Percentiles rank a stretch among this genome's conserved stretches.
Conservation (phyloP, 2,888 invertebrate species). For the Aphodius sticticus region DNA sequence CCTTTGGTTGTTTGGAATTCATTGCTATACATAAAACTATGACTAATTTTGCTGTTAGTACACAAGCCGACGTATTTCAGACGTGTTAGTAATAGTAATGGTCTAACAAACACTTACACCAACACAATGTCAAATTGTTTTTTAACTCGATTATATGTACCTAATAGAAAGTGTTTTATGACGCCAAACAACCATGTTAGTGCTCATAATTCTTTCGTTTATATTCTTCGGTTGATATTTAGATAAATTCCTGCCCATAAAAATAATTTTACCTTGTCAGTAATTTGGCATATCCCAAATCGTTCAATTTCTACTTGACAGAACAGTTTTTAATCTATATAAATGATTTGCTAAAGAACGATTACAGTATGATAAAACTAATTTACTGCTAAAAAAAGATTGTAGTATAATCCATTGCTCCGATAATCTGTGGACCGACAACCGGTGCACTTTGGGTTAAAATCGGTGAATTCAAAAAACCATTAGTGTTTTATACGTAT, state of each 20-base stretch:
- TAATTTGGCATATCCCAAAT: too few relatives aligned
- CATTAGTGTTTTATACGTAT: too few relatives aligned
- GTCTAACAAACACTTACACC: background rate
- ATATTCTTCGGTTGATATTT: background rate
- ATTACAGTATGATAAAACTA: too few relatives aligned
- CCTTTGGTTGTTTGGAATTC: too few relatives aligned
- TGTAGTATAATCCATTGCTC: too few relatives aligned
- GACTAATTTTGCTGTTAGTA: background rate
- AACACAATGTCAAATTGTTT: background rate
- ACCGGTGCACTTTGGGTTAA: too few relatives aligned
- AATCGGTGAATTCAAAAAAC: too few relatives aligned
- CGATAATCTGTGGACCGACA: too few relatives aligned
- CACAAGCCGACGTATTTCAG: background rate
- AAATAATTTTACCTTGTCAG: background rate
- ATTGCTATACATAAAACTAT: background rate
- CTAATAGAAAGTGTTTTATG: background rate
- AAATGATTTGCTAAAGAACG: too few relatives aligned
- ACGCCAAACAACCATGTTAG: background rate
- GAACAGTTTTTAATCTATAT: too few relatives aligned
- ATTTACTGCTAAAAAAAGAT: too few relatives aligned
- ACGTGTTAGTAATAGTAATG: background rate
- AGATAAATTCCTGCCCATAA: background rate
- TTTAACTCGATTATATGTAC: background rate
- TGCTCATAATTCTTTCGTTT: background rate
- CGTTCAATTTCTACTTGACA: too few relatives aligned